Evolutionary conservation across 2,113 vertebrate genomes (phyloP).

Genomic region (Dipodomys spectabilis): DNA sequence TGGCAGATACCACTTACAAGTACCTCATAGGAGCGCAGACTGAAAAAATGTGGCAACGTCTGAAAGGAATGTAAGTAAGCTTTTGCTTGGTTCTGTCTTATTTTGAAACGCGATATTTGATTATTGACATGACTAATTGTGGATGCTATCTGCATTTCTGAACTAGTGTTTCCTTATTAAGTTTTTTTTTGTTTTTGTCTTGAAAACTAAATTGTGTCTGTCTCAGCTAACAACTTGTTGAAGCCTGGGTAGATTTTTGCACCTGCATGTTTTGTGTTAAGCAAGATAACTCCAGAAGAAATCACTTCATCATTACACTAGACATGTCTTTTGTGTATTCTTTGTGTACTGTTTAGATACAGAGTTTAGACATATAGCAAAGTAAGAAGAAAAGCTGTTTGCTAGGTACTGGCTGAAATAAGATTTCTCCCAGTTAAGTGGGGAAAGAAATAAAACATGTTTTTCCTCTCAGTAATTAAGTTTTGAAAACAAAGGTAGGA

Average conservation of each 20-base stretch:
- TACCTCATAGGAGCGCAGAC: constrained; percentile 88
- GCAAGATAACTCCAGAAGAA: constrained; percentile 18
- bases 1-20: constrained; percentile 86
- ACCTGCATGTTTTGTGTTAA: constrained; percentile 49
- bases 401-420: not conserved
- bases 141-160: constrained; percentile 57
- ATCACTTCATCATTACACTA: not conserved
- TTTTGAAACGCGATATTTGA: constrained; percentile 36
- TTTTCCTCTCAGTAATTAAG: constrained; percentile 45
- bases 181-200: not conserved
- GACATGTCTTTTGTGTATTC: not conserved
- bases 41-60: constrained; percentile 91
- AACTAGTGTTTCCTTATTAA: constrained; percentile 30
- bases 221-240: constrained; percentile 66
- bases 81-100: constrained; percentile 75
- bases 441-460: not conserved
- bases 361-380: constrained; percentile 7
- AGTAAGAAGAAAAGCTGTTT: constrained; percentile 21
- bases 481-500: constrained; percentile 39
- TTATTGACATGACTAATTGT: constrained; percentile 70
- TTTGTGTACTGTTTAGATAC: not conserved
- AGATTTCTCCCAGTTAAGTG: constrained; percentile 52
- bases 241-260: not conserved
- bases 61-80: constrained; percentile 92
- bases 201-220: not conserved